Conservation (phyloP, 2,113 vertebrate species). For the Stegostoma tigrinum region DNA sequence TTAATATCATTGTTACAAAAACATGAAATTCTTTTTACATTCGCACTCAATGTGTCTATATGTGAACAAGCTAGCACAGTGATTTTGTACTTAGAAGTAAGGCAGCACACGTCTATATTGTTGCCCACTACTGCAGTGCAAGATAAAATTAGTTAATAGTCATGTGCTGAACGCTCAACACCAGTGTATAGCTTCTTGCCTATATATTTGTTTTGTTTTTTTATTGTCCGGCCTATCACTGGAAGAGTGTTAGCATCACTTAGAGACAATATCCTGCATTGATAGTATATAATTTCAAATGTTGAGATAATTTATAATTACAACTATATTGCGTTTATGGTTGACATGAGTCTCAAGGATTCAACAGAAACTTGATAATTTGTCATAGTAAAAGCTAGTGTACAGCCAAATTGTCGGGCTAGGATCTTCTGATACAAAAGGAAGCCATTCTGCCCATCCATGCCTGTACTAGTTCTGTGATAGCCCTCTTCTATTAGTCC, state of each 20-base stretch:
- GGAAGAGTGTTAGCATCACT: neutral
- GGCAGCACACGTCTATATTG: neutral
- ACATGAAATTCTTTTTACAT: slow-evolving; percentile 31
- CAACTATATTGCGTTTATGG: neutral
- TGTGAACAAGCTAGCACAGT: slow-evolving; percentile 35
- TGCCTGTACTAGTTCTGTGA: neutral
- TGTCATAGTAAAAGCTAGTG: neutral
- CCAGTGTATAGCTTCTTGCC: neutral
- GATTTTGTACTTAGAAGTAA: slow-evolving; percentile 28
- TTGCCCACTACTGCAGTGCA: slow-evolving; percentile 20
- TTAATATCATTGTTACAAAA: slow-evolving; percentile 26
- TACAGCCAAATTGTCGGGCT: neutral
- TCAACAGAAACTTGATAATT: neutral
- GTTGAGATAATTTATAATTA: neutral
- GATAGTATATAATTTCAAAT: neutral
- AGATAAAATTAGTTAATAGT: slow-evolving; percentile 24
- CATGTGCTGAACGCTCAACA: neutral
- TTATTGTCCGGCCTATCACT: neutral
- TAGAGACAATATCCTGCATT: neutral
- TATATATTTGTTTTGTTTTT: neutral
- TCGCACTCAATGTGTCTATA: slow-evolving; percentile 19
- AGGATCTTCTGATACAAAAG: neutral
- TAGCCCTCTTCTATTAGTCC: too few relatives aligned
- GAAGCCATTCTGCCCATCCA: neutral
- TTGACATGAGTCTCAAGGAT: neutral